These are phyloP conservation scores for Thereuonema tuberculata DNA, from an alignment of 1,140 invertebrate species.

Conservation along the genomic window DNA sequence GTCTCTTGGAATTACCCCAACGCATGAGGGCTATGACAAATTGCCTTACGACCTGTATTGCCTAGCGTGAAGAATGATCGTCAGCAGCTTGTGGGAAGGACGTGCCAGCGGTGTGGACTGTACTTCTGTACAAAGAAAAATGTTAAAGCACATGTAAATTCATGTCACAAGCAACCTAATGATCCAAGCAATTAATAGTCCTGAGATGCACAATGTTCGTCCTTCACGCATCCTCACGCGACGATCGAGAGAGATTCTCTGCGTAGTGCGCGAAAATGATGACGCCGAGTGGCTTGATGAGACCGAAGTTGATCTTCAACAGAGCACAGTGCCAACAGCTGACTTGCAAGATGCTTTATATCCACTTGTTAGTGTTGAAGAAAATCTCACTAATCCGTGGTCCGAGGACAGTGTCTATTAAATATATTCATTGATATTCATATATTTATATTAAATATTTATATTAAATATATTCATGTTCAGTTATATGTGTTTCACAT, in stretches of 20 bases:
- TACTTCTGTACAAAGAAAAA: neutral
- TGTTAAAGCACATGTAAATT: neutral
- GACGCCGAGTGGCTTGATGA: neutral
- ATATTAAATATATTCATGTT: too few relatives aligned
- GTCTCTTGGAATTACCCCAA: neutral
- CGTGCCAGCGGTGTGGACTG: neutral
- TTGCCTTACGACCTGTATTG: neutral
- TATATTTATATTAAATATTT: too few relatives aligned
- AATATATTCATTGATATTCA: too few relatives aligned
- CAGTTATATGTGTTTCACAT: too few relatives aligned
- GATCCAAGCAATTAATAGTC: neutral
- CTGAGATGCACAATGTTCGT: neutral
- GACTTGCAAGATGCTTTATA: neutral
- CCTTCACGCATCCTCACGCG: too few relatives aligned
- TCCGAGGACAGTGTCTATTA: neutral
- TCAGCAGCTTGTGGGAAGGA: neutral
- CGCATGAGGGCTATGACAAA: neutral
- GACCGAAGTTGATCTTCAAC: neutral
- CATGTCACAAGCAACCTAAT: neutral
- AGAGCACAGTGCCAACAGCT: neutral
- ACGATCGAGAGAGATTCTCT: neutral
- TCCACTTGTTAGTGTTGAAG: neutral
- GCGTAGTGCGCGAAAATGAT: neutral
- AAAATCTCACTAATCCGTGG: neutral
- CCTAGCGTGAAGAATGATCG: neutral